Base-by-base conservation (phyloP, 2,888 invertebrate genomes). In the Tenthredo mesomela region DNA sequence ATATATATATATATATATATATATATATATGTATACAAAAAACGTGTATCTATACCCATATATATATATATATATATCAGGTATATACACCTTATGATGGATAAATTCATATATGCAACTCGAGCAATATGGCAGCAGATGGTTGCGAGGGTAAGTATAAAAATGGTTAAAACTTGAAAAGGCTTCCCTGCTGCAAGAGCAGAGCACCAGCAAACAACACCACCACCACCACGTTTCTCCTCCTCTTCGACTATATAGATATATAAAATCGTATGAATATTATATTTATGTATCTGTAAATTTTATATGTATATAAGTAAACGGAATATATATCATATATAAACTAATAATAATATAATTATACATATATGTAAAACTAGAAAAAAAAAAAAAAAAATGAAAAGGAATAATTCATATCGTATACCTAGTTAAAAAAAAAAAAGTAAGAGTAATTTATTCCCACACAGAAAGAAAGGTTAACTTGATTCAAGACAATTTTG, bases 131-230 rank as follows among this genome's bases (percentile, higher is more conserved):
- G 25, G 67, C 67, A 33, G 33, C 67, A 67, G 67, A 67, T 67
- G 67, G 67, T 25, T 4, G 67, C 25, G 67, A 67, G 25, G 33
- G 67, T 71, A 71, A 21, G 75, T 75, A 43, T 47, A 75, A 78
- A 77, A 77, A 77, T 67, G 65, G 67, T 82, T 43, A 82, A 67
- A 82, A 65, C 47, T 82, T 82, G 82, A 82, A 43, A 82, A 67
- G 82, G 82, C 54, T 67, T 82, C 82, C 65, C 82, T 18, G 40
- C 67, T 15, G 43, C 43, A 77, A n/a, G 21, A 43, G 71, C 40
- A 67, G 33, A 67, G 67, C 54, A 54, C 54, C 7, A 54, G 54
- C 54, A 54, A 54, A 6, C 54, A 54, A 54, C 54, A n/a, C 54
- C 54, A 50, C 50, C 50, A 50, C 5, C n/a, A n/a, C n/a, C n/a